Evolutionary conservation across 2,888 invertebrate species (phyloP).

Genomic region (Junonia oenone): DNA sequence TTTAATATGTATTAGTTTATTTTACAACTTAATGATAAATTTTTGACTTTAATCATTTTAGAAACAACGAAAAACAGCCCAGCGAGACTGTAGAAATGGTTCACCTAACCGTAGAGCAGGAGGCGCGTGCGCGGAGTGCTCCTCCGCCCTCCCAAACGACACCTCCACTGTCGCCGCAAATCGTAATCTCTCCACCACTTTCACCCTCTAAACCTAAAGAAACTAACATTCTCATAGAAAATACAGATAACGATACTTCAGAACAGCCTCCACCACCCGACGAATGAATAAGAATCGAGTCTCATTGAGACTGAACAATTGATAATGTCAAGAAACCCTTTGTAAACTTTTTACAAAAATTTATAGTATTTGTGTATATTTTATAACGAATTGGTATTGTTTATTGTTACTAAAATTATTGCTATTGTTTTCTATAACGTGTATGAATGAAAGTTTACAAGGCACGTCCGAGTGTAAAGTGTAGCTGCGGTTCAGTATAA

Average conservation of each 20-base stretch:
- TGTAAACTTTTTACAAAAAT: constrained; percentile 53
- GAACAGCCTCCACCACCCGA: constrained; percentile 30
- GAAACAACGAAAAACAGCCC: constrained; percentile 39
- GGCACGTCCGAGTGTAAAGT: constrained; percentile 13
- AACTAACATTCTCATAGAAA: constrained; percentile 54
- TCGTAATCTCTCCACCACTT: constrained; percentile 36
- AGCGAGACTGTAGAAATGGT: constrained; percentile 50
- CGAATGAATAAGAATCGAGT: constrained; percentile 39
- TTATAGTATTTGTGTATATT: constrained; percentile 34
- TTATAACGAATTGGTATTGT: constrained; percentile 24
- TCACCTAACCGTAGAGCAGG: constrained; percentile 46
- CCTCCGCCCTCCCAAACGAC: constrained; percentile 37
- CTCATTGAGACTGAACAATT: constrained; percentile 34
- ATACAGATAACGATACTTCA: constrained; percentile 29
- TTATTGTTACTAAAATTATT: constrained; percentile 23
- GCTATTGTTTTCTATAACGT: constrained; percentile 14
- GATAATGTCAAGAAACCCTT: constrained; percentile 42
- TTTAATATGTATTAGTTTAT: background rate
- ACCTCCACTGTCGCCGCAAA: constrained; percentile 38
- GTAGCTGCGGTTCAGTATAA: constrained; percentile 16
- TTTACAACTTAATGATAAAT: background rate
- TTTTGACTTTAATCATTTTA: constrained; percentile 1
- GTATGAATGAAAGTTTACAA: constrained; percentile 6
- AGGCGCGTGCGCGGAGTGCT: constrained; percentile 53
- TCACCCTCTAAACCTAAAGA: constrained; percentile 41